These are phyloP conservation scores for Leptarthrus brevirostris DNA, from an alignment of 2,888 invertebrate genomes.

Conservation along the genomic window DNA sequence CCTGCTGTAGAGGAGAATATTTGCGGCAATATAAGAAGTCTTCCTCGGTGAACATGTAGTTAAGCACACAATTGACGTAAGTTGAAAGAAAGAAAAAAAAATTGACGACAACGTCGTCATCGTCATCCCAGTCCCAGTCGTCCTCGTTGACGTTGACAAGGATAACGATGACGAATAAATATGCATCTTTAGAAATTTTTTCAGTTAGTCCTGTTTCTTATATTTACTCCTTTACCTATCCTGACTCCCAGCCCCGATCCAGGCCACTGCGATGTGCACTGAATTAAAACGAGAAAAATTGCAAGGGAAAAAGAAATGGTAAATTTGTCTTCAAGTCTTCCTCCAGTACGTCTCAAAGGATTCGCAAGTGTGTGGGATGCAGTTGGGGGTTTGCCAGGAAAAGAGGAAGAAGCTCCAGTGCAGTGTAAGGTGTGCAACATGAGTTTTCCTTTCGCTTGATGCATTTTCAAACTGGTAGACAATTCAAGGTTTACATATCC, in stretches of 20 bases:
- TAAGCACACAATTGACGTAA: slow-evolving; percentile 56
- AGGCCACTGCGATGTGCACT: slow-evolving; percentile 46
- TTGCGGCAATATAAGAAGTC: slow-evolving; percentile 49
- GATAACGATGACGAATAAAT: slow-evolving; percentile 54
- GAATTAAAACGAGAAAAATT: slow-evolving; percentile 27
- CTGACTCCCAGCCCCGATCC: not conserved
- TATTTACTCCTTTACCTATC: slow-evolving; percentile 48
- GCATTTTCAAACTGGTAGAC: slow-evolving; percentile 40
- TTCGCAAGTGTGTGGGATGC: slow-evolving; percentile 37
- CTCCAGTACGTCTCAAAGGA: slow-evolving; percentile 52
- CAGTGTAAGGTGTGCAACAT: slow-evolving; percentile 44
- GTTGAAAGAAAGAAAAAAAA: slow-evolving; percentile 47
- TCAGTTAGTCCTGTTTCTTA: slow-evolving; percentile 49
- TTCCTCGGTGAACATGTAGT: slow-evolving; percentile 51
- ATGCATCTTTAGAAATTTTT: slow-evolving; percentile 54
- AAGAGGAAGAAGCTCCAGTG: slow-evolving; percentile 21
- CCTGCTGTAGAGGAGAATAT: not conserved
- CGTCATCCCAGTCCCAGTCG: slow-evolving; percentile 27
- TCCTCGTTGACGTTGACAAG: slow-evolving; percentile 46
- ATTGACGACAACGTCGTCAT: slow-evolving; percentile 26
- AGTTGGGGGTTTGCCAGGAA: slow-evolving; percentile 3
- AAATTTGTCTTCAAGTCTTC: slow-evolving; percentile 54
- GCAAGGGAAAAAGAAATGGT: slow-evolving; percentile 50
- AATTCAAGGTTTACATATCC: slow-evolving; percentile 44
- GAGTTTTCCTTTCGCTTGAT: slow-evolving; percentile 47